Base-by-base conservation (phyloP, 2,797 vertebrate genomes). In the Botia almorhae region DNA sequence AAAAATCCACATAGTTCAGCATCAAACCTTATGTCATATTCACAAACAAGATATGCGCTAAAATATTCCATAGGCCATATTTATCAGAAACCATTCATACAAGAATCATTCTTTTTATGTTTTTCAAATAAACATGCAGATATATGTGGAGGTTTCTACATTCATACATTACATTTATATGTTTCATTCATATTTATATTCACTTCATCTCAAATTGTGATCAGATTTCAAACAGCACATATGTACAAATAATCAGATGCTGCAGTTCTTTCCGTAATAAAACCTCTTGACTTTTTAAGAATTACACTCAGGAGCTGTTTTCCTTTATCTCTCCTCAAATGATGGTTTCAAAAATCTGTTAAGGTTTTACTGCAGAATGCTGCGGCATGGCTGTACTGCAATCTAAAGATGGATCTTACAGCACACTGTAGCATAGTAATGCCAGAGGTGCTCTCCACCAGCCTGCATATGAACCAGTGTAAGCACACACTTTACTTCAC, bases 361-460 rank as follows among this genome's bases (percentile, higher is more conserved):
- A 61, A 23, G 36, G 46, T 50, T 48, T 60, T 29, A 10, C 29
- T 53, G 48, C 48, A 64, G 43, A 53, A 51, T 17, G 51, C 60
- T 64, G 60, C 23, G 2, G 11, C 46, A 21, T 7, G 23, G 60
- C 39, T 50, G 43, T 33, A 14, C 43, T 14, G 17, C 21, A 51
- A 65, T 51, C 46, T 63, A 63, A 63, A 74, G 58, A 74, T 65
- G 74, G 48, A 65, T 75, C 73, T 65, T 75, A 55, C 46, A 74
- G 21, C 55, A 26, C 55, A 26, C 14, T 63, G 56, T 63, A 29
- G 36, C 19, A 60, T 21, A 33, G 73, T 74, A 50, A 65, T 76
- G 33, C 51, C 61, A 17, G 2, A 53, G 29, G 64, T 55, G 29
- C 29, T 50, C 21, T 21, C 14, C 11, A 50, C 4, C 23, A 19